These are phyloP conservation scores for Spinus pinus DNA, from an alignment of 2,797 vertebrate species.

Conservation along the genomic window DNA sequence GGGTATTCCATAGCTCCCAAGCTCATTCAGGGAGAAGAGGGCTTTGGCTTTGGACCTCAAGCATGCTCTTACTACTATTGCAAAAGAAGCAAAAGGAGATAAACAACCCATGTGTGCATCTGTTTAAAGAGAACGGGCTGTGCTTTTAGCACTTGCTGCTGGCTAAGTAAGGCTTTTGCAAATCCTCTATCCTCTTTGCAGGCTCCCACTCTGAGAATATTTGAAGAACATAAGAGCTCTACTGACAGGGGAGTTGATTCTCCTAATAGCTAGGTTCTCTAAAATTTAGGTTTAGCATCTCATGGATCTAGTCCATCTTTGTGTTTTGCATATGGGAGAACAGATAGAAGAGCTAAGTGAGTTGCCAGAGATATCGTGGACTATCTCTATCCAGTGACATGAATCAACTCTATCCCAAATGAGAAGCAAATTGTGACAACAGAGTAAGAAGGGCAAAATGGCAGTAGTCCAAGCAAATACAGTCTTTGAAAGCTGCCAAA, in stretches of 20 bases:
- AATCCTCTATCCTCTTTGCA: neutral
- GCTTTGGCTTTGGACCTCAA: neutral
- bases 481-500: conserved; percentile 9
- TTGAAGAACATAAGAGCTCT: neutral
- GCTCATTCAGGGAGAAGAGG: neutral
- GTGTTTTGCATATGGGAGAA: neutral
- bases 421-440: neutral
- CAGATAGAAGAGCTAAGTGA: neutral
- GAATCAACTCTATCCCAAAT: neutral
- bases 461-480: neutral
- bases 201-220: neutral
- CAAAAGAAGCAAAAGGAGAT: neutral
- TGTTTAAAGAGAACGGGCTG: neutral
- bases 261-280: neutral
- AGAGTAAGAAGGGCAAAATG: neutral
- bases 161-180: neutral
- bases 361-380: neutral
- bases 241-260: neutral
- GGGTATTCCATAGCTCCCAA: neutral
- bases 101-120: neutral
- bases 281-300: neutral
- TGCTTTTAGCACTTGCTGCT: neutral
- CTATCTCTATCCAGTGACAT: neutral
- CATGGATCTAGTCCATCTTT: neutral
- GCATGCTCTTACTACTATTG: neutral